Base-by-base conservation (phyloP, 2,888 invertebrate genomes). In the Choristoneura rosaceana region DNA sequence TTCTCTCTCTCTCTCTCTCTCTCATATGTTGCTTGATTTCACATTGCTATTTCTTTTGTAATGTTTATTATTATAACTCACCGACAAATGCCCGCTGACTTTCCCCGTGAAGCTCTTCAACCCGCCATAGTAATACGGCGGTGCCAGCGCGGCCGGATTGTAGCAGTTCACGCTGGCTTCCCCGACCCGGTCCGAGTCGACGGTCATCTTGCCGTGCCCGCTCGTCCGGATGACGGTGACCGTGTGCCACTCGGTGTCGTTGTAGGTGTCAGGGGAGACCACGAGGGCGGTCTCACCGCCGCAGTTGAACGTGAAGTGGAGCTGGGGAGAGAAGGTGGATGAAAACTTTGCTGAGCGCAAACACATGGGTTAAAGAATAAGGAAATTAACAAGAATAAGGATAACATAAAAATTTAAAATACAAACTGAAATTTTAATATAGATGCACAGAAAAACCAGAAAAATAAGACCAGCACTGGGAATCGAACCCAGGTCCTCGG, bases 91-190 rank as follows among this genome's bases (percentile, higher is more conserved):
- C 4, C 70, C 68, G 0, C 76, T 77, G 8, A 85, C 81, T 2
- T 74, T 87, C 2, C 95, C 93, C 14, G 95, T 90, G 43, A 88
- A 69, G 41, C 89, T 83, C 47, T 83, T 76, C n/a, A 98, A 87
- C 0, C 98, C 98, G 33, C 99, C 99, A 66, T 98, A 94, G 87
- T 96, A 98, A 83, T 96, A 96, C 0, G 98, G 98, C 50, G 96
- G 91, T 12, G 92, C 89, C 0, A 98, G 94, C 66, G 96, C 95
- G 4, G 97, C 94, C 0, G 94, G 93, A 47, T 86, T 80, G 4
- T 9, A 74, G 61, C 92, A 87, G 0, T 85, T 79, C 0, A 96
- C 96, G 69, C 91, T 89, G 4, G 95, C 95, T 63, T 93, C 90
- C 0, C 94, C 93, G 4, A 94, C 89, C 50, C 91, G 90, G 25